Evolutionary conservation across 2,797 vertebrate species (phyloP), one percentile per base, ranked within the genome.

Genomic region (Malurus splendens): DNA sequence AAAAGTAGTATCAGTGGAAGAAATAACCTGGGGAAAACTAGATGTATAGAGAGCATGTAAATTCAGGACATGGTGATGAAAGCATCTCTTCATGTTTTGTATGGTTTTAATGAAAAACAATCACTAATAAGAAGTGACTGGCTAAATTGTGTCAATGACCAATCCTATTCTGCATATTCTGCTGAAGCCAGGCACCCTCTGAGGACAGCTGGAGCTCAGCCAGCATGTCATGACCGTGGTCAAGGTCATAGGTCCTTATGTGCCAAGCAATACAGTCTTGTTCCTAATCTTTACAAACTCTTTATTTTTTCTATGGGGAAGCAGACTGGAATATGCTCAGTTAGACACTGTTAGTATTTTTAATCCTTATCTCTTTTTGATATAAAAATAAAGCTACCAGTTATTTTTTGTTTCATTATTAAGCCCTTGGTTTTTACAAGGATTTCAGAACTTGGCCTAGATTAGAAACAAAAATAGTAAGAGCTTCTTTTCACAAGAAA

Each of bases 391-490:
- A 93, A 92, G 50, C 88, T 74, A 95, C 39, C 51, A 38, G 76
- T 90, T 92, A 90, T 93, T 90, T 94, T 93, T 89, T 92, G 76
- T 89, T 93, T 93, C 93, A 83, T 90, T 92, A 92, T 85, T 93
- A 92, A 93, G 80, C 67, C 77, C 64, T 90, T 76, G 87, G 28
- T 91, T 95, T 94, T 94, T 79, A 89, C 71, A 93, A 87, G 89
- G 90, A 92, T 94, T 95, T 94, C 70, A 93, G 94, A 93, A 94
- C 92, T 92, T 93, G 94, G 62, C 89, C 87, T 95, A 92, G 79
- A 93, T 91, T 86, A 89, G 93, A 89, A 94, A 87, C 76, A 91
- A 94, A 93, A 94, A 92, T 90, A 95, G 92, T 86, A 89, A 78
- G 76, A 86, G 67, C 85, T 93, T 73, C 28, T 87, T 87, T 91